Conservation (phyloP, 2,888 invertebrate species). For the Acanthococcus lagerstroemiae region DNA sequence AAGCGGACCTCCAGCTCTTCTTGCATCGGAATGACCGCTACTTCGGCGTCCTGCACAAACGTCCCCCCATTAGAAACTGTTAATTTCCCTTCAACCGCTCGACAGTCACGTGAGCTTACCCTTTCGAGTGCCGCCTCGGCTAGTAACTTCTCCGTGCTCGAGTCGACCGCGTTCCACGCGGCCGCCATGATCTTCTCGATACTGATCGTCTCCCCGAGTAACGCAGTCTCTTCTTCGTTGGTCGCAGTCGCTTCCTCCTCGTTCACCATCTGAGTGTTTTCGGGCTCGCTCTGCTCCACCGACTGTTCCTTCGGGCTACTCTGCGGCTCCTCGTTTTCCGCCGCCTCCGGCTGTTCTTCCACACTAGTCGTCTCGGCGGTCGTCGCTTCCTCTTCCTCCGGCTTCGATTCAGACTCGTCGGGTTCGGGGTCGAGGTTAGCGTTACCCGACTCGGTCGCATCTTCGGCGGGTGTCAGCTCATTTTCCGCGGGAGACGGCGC, state of each 20-base stretch:
- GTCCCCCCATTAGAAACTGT: too few relatives aligned
- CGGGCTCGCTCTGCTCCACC: background rate
- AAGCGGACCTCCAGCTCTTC: constrained; percentile 51
- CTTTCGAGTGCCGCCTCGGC: constrained; percentile 32
- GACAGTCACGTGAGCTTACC: too few relatives aligned
- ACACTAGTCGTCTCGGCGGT: background rate
- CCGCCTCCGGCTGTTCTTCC: background rate
- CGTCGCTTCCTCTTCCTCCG: background rate
- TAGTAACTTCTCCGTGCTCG: constrained; percentile 44
- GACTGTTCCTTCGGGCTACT: background rate
- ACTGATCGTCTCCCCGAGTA: constrained; percentile 10
- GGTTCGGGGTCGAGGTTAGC: too few relatives aligned
- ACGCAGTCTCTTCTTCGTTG: background rate
- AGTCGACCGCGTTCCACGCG: constrained; percentile 45
- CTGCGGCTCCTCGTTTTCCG: background rate
- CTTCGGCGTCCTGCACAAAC: constrained; percentile 33
- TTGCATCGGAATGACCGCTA: constrained; percentile 46
- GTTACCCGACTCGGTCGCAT: too few relatives aligned
- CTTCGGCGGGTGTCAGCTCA: background rate
- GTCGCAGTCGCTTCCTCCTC: background rate
- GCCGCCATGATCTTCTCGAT: constrained; percentile 32
- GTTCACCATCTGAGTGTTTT: background rate
- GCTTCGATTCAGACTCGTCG: background rate
- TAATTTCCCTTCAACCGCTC: too few relatives aligned
- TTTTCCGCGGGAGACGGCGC: too few relatives aligned